phyloP scores from a whole-genome alignment of 2,888 invertebrate species.

The Dichetophora obliterata region DNA sequence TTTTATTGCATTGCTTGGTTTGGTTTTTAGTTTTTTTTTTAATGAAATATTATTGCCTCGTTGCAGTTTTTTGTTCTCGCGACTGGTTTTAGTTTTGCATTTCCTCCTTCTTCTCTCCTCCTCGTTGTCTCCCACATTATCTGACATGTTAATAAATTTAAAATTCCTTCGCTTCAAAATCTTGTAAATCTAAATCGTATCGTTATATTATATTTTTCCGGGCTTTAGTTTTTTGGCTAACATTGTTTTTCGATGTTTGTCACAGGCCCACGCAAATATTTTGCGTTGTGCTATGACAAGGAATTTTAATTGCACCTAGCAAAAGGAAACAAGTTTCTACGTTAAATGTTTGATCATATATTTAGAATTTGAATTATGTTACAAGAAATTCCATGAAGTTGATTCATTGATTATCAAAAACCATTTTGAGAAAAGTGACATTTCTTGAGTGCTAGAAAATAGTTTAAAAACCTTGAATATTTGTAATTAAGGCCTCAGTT shows the following conservation, averaged over 20 bases:
- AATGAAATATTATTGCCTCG: background rate
- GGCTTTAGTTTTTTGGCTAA: background rate
- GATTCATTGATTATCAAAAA: too few relatives aligned
- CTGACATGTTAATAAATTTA: constrained; percentile 32
- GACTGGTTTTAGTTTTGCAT: constrained; percentile 11
- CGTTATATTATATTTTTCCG: constrained; percentile 8
- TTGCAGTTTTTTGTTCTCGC: background rate
- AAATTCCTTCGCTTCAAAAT: constrained; percentile 30
- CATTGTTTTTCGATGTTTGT: background rate
- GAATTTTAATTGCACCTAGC: constrained; percentile 21
- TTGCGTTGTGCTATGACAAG: background rate
- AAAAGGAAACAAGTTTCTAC: background rate
- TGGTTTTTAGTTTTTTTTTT: constrained; percentile 11
- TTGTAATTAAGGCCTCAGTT: too few relatives aligned
- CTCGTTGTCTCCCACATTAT: background rate
- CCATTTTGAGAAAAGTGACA: too few relatives aligned
- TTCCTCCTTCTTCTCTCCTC: background rate
- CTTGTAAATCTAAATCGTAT: constrained; percentile 13
- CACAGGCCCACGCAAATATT: constrained; percentile 8
- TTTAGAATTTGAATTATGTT: too few relatives aligned
- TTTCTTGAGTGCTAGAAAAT: too few relatives aligned
- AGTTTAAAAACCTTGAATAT: too few relatives aligned
- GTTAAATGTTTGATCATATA: too few relatives aligned
- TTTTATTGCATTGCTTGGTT: background rate
- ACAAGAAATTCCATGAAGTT: too few relatives aligned